A percentile compares a stretch with the other conserved stretches of the same genome.
phyloP scores from a whole-genome alignment of 2,888 invertebrate genomes.

The Invenusta paracnida region DNA sequence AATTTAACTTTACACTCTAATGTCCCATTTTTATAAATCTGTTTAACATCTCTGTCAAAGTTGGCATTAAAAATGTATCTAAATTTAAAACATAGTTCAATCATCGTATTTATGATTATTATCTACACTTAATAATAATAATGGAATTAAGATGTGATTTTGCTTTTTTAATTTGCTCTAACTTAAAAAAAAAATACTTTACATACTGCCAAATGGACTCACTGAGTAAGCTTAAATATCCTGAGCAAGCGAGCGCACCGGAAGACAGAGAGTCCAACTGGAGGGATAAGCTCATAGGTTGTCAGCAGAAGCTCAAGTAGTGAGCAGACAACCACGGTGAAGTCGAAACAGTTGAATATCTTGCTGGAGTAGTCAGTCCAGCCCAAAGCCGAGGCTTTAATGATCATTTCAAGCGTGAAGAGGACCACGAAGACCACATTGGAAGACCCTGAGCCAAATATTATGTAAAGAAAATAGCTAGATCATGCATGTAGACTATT shows the following conservation, averaged over 20 bases:
- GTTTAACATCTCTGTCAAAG: no score
- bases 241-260: slow-evolving; percentile 90
- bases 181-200: background rate
- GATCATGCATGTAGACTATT: no score
- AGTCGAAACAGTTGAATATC: slow-evolving; percentile 97
- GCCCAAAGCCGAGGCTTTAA: slow-evolving; percentile 99
- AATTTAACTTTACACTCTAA: no score
- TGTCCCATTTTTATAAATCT: no score
- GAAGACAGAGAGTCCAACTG: slow-evolving; percentile 91
- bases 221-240: slow-evolving; percentile 99
- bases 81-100: no score
- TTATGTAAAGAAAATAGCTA: slow-evolving; percentile 24
- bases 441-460: slow-evolving; percentile 71
- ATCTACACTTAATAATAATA: no score
- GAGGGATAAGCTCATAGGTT: slow-evolving; percentile 85
- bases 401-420: slow-evolving; percentile 95
- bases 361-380: slow-evolving; percentile 96
- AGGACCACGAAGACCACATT: slow-evolving; percentile 96
- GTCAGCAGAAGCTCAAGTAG: slow-evolving; percentile 93
- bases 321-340: slow-evolving; percentile 97
- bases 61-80: no score
- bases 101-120: no score
- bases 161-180: no score
- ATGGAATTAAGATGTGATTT: no score
- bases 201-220: slow-evolving; percentile 57